Evolutionary conservation across 2,888 invertebrate species (phyloP), one percentile per base, ranked within the genome.

Genomic region (Apotomis capreana): DNA sequence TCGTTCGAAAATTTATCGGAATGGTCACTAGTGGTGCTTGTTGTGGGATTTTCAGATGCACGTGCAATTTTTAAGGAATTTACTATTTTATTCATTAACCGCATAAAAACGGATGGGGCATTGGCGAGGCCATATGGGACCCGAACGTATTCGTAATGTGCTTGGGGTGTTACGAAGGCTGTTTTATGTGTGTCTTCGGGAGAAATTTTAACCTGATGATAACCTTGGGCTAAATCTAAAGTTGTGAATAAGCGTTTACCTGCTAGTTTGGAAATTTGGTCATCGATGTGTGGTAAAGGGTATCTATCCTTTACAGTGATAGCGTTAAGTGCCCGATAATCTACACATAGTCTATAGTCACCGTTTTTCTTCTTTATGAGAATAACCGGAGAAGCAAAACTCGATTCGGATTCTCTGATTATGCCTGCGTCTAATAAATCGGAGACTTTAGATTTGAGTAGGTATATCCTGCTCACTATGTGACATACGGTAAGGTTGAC

Each of bases 231-330:
- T 40, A 80, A 36, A 61, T 79, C 79, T 8, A 79, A 59, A 51
- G 65, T 73, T 0, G 78, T 78, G 36, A 79, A 81, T 64, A 59
- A 77, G 0, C 69, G 70, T 69, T 78, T 79, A 12, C 79, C 79
- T 0, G 78, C 74, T 54, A 79, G 46, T 5, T 74, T 74, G 1
- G 75, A 74, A 0, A 81, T 9, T 15, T 79, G 78, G 60, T 79
- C 79, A 0, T 80, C 81, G 3, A 80, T 80, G 37, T 78, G 75
- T 0, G 79, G 80, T 8, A 80, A 60, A 0, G 79, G 79, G 64
- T 71, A 80, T n/a, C 79, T 75, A 61, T 81, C 80, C 37, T 74
- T 74, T 0, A 80, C 15, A 0, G 80, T 80, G 0, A 78, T 74
- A 1, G 64, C 64, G n/a, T 65, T 65, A 26, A 65, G 46, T 4